Percentiles rank a stretch among this genome's conserved stretches.
Conservation (phyloP, 2,113 vertebrate species). For the Arenaria interpres region DNA sequence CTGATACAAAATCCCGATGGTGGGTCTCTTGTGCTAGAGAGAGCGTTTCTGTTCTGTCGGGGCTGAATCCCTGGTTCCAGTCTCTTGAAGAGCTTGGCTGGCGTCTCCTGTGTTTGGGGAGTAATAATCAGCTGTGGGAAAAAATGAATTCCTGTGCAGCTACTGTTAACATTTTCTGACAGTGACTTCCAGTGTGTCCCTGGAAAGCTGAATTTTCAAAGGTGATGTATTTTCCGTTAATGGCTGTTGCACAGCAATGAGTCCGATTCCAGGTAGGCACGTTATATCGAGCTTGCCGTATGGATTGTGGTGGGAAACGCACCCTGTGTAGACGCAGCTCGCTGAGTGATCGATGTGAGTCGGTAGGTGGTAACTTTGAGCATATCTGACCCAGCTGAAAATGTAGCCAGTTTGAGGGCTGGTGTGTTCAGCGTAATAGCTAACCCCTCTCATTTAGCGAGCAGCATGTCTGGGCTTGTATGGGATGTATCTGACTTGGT, state of each 20-base stretch:
- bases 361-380: background rate
- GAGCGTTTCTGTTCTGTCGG: background rate
- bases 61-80: background rate
- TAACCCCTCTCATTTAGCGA: slow-evolving; percentile 26
- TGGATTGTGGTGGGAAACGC: background rate
- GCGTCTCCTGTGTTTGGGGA: background rate
- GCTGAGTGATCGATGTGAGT: background rate
- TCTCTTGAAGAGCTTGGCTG: background rate
- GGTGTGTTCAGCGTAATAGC: background rate
- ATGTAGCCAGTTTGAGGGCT: background rate
- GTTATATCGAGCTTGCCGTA: background rate
- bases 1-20: background rate
- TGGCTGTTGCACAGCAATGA: background rate
- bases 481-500: slow-evolving; percentile 7
- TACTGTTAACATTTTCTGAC: background rate
- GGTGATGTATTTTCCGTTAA: background rate
- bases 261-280: background rate
- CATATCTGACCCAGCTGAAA: background rate
- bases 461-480: background rate
- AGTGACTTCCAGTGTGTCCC: background rate
- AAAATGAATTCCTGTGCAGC: background rate
- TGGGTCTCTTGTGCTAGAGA: background rate
- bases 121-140: background rate
- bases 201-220: background rate
- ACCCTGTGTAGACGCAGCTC: background rate